Evolutionary conservation across 2,797 vertebrate genomes (phyloP).

Genomic region (Huso huso): DNA sequence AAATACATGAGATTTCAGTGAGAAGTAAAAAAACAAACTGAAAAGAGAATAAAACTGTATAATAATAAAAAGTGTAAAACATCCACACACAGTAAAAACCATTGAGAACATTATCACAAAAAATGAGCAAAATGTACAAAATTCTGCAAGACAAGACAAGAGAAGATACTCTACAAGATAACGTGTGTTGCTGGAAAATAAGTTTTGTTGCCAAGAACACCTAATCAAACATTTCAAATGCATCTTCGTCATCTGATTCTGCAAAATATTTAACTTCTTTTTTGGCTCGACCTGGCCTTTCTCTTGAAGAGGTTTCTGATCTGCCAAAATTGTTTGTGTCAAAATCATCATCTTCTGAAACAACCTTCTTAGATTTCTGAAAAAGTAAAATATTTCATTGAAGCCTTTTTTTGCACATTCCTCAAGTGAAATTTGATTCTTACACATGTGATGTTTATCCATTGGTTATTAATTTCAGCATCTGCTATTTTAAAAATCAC

Average conservation of each 20-base stretch:
- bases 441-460: too few species aligned
- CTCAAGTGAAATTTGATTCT: neutral
- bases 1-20: conserved; percentile 91
- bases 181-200: conserved; percentile 41
- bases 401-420: neutral
- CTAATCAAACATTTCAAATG: conserved; percentile 89
- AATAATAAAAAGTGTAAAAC: conserved; percentile 81
- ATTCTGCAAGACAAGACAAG: conserved; percentile 77
- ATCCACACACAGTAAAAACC: conserved; percentile 78
- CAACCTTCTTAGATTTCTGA: conserved; percentile 79
- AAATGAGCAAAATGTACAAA: conserved; percentile 94
- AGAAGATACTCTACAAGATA: conserved; percentile 64
- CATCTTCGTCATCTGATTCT: conserved; percentile 80
- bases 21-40: conserved; percentile 79
- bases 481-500: too few species aligned
- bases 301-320: conserved; percentile 54
- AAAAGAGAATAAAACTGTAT: conserved; percentile 75
- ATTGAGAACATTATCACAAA: conserved; percentile 73
- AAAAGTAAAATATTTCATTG: neutral
- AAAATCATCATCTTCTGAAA: conserved; percentile 62
- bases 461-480: too few species aligned
- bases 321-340: conserved; percentile 58
- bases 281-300: conserved; percentile 77
- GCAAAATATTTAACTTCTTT: conserved; percentile 93
- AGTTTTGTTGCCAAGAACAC: conserved; percentile 49